Evolutionary conservation across 2,797 vertebrate genomes (phyloP).

Genomic region (Petrocephalus schoutedeni): DNA sequence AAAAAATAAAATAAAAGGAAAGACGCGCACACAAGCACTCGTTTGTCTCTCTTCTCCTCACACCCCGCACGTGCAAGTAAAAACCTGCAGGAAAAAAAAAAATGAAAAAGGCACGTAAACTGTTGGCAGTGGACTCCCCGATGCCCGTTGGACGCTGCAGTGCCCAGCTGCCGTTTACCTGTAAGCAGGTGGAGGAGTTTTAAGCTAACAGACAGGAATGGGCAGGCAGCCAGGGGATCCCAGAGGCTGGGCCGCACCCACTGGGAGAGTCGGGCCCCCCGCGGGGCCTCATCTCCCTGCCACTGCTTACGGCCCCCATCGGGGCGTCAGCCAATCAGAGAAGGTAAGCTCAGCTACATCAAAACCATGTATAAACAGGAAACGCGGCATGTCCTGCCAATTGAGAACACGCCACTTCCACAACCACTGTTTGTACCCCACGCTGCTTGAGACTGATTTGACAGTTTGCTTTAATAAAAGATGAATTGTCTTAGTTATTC

Average conservation of each 20-base stretch:
- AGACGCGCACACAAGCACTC: not conserved
- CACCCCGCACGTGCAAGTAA: not conserved
- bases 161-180: not conserved
- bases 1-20: not conserved
- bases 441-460: not conserved
- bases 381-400: not conserved
- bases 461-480: not conserved
- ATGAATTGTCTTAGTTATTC: not conserved
- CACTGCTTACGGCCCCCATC: not conserved
- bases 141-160: not conserved
- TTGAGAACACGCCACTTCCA: not conserved
- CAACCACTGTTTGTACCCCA: not conserved
- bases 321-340: not conserved
- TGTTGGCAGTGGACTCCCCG: not conserved
- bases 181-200: not conserved
- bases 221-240: not conserved
- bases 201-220: not conserved
- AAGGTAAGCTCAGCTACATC: not conserved
- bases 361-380: constrained; percentile 8
- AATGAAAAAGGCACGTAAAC: not conserved
- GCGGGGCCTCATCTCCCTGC: too few species aligned
- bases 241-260: not conserved
- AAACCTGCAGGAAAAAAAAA: not conserved
- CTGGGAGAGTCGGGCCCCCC: not conserved
- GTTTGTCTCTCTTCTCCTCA: not conserved